phyloP scores from a whole-genome alignment of 2,113 vertebrate species.

The Mus pahari region DNA sequence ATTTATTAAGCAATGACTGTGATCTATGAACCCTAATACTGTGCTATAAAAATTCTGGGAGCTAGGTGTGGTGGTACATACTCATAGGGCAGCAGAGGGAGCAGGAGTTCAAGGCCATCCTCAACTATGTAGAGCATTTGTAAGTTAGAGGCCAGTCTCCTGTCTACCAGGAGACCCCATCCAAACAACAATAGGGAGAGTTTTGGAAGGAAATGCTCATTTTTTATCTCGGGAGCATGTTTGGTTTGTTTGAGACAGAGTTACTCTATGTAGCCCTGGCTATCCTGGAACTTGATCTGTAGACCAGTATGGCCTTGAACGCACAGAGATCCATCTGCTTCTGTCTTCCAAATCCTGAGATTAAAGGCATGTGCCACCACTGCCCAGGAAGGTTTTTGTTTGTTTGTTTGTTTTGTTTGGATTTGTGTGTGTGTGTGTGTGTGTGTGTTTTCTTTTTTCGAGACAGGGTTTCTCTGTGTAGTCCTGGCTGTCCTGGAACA shows the following conservation, averaged over 20 bases:
- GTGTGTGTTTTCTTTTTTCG: neutral
- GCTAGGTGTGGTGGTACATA: neutral
- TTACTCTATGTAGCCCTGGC: neutral
- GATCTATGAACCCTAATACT: neutral
- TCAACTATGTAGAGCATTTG: neutral
- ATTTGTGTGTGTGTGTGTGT: neutral
- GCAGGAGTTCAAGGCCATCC: neutral
- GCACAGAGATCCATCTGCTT: neutral
- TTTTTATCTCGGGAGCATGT: neutral
- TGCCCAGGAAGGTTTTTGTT: neutral
- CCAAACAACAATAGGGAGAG: neutral
- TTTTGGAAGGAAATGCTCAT: neutral
- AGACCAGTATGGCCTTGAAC: neutral
- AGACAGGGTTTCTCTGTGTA: neutral
- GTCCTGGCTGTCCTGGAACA: neutral
- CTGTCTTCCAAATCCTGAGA: neutral
- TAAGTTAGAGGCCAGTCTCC: neutral
- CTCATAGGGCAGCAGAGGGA: neutral
- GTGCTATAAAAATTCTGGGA: neutral
- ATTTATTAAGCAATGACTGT: slow-evolving; percentile 3
- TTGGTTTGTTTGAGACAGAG: neutral
- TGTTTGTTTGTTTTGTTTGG: neutral
- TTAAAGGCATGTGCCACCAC: neutral
- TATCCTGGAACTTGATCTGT: neutral
- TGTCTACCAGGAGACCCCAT: too few species aligned